These are phyloP conservation scores for Oedothorax gibbosus DNA, from an alignment of 1,140 invertebrate species.

Conservation along the genomic window DNA sequence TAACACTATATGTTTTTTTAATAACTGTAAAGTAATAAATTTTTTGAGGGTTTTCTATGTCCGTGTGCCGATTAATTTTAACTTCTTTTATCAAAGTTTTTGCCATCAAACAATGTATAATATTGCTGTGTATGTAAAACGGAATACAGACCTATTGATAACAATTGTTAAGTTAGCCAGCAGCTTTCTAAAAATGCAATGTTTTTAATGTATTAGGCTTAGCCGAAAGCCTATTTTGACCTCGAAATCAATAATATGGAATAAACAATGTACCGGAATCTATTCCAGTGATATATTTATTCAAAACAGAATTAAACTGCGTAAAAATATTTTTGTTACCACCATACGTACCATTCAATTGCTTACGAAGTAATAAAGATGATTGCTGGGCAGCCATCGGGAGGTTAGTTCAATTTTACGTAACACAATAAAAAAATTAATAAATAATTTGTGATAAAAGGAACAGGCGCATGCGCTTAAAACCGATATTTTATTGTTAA, in stretches of 20 bases:
- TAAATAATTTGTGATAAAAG: constrained; percentile 42
- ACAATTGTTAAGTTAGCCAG: too few species aligned
- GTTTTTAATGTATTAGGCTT: constrained; percentile 18
- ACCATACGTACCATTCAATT: constrained; percentile 83
- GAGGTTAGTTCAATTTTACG: background rate
- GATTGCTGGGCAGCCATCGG: constrained; percentile 93
- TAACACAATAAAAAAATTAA: constrained; percentile 53
- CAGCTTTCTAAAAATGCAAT: background rate
- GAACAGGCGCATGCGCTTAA: constrained; percentile 47
- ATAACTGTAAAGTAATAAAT: too few species aligned
- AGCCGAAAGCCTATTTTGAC: background rate
- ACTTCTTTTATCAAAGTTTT: too few species aligned
- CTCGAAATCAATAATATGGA: background rate
- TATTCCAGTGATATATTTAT: background rate
- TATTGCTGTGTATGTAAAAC: too few species aligned
- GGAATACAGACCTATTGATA: too few species aligned
- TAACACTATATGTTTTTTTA: too few species aligned
- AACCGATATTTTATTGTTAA: background rate
- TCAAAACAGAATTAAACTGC: background rate
- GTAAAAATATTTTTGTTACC: background rate
- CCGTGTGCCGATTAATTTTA: too few species aligned
- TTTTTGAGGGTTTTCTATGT: too few species aligned
- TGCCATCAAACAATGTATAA: too few species aligned
- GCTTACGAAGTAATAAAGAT: constrained; percentile 92
- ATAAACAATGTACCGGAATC: background rate